Evolutionary conservation across 1,140 invertebrate species (phyloP).

Genomic region (Helicoverpa zea): DNA sequence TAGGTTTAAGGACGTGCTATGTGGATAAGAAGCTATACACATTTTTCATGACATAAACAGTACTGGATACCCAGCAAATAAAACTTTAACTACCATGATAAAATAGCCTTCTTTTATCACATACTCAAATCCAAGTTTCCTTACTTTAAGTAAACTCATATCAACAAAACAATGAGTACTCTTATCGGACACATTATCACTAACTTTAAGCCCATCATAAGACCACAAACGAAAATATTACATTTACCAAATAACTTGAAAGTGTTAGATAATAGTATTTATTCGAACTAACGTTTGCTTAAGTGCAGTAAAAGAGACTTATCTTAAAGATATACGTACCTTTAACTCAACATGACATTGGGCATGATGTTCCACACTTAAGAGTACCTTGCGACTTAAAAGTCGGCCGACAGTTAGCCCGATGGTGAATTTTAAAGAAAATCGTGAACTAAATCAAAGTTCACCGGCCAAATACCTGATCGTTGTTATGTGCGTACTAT

Average conservation of each 20-base stretch:
- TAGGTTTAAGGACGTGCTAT: no score
- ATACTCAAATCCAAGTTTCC: background rate
- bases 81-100: background rate
- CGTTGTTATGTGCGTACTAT: no score
- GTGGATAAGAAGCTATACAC: no score
- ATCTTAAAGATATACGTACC: constrained; percentile 28
- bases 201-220: constrained; percentile 17
- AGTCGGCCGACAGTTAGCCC: no score
- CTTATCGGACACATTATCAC: constrained; percentile 23
- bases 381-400: background rate
- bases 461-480: no score
- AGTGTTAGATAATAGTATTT: constrained; percentile 44
- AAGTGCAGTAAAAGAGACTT: constrained; percentile 41
- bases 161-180: background rate
- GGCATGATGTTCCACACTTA: constrained; percentile 13
- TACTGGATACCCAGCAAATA: background rate
- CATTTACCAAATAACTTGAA: background rate
- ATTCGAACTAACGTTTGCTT: constrained; percentile 19
- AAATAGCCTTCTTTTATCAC: background rate
- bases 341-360: constrained; percentile 38
- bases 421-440: no score
- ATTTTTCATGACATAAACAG: background rate
- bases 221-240: constrained; percentile 14
- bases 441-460: no score
- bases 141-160: background rate